phyloP scores from a whole-genome alignment of 1,140 invertebrate species.

The Drosophila hydei region DNA sequence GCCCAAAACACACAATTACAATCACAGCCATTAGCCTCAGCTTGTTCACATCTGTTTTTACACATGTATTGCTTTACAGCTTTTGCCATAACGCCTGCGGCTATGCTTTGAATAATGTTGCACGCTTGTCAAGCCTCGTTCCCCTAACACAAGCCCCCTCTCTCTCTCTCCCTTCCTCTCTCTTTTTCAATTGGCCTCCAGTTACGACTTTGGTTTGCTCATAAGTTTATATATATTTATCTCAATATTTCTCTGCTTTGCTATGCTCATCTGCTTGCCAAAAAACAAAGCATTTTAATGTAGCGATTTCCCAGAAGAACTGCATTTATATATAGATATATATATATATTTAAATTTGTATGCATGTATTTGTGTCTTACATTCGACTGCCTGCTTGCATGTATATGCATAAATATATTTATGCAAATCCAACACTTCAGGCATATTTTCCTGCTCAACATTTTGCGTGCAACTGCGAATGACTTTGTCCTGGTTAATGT shows the following conservation, averaged over 20 bases:
- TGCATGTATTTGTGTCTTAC: background rate
- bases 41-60: slow-evolving; percentile 77
- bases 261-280: slow-evolving; percentile 1
- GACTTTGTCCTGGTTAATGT: slow-evolving; percentile 64
- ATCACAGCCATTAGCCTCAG: slow-evolving; percentile 58
- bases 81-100: slow-evolving; percentile 54
- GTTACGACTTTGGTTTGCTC: slow-evolving; percentile 28
- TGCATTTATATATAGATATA: background rate
- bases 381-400: slow-evolving; percentile 3
- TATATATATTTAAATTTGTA: background rate
- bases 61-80: slow-evolving; percentile 69
- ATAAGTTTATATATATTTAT: slow-evolving; percentile 38
- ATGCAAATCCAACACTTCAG: slow-evolving; percentile 38
- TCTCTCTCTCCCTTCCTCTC: background rate
- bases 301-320: slow-evolving; percentile 41
- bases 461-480: slow-evolving; percentile 49
- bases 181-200: background rate
- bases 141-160: too few relatives aligned
- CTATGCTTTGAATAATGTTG: slow-evolving; percentile 65
- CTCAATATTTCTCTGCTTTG: slow-evolving; percentile 34
- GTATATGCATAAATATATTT: slow-evolving; percentile 36
- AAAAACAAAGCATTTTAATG: slow-evolving; percentile 59
- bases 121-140: slow-evolving; percentile 10
- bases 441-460: slow-evolving; percentile 39
- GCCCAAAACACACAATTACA: slow-evolving; percentile 14